Evolutionary conservation across 37 sponge, comb jelly and placozoan genomes (phyloP).

Genomic region (Hexactinellida sp.): DNA sequence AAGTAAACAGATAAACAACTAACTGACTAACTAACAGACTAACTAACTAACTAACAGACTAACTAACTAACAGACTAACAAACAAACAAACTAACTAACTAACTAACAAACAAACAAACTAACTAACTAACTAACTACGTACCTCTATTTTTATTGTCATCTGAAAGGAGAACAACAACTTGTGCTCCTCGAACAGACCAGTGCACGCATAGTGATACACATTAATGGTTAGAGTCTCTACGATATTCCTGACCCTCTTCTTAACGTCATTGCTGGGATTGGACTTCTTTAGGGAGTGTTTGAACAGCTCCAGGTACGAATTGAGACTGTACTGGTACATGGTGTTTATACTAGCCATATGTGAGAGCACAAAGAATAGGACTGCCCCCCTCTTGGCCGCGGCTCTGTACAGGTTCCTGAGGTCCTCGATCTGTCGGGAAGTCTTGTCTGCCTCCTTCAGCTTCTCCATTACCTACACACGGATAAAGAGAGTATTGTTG

Average conservation of each 20-base stretch:
- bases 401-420: slow-evolving; percentile 85
- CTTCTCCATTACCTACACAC: slow-evolving; percentile 71
- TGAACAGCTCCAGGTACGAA: slow-evolving; percentile 85
- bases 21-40: neutral
- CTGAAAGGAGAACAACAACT: slow-evolving; percentile 93
- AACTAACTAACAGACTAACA: neutral
- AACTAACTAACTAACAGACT: slow-evolving; percentile 5
- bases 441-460: slow-evolving; percentile 69
- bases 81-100: neutral
- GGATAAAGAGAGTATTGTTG: too few relatives aligned
- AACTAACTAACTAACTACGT: too few relatives aligned
- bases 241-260: slow-evolving; percentile 87
- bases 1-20: neutral
- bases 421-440: slow-evolving; percentile 69
- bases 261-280: slow-evolving; percentile 75
- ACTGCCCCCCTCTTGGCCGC: slow-evolving; percentile 94
- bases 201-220: slow-evolving; percentile 99
- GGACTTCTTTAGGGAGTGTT: slow-evolving; percentile 70
- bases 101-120: slow-evolving; percentile 1
- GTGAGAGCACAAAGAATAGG: slow-evolving; percentile 93
- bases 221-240: slow-evolving; percentile 83
- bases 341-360: slow-evolving; percentile 91
- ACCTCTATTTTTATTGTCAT: slow-evolving; percentile 95
- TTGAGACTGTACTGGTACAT: slow-evolving; percentile 99
- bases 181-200: slow-evolving; percentile 95